phyloP scores from a whole-genome alignment of 2,888 invertebrate genomes.

The Hesperia comma region DNA sequence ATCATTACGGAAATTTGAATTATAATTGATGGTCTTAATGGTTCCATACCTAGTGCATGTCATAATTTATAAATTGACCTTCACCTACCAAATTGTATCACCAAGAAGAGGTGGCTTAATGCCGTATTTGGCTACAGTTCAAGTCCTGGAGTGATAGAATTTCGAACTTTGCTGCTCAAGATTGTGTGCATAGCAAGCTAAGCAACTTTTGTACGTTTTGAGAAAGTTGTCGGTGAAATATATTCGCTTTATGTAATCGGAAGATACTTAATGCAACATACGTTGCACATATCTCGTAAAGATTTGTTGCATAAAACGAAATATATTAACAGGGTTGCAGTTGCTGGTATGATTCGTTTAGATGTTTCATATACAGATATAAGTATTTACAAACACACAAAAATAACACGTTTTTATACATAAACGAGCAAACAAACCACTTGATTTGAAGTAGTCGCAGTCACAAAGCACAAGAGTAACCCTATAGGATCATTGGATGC shows the following conservation, averaged over 20 bases:
- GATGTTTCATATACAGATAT: no score
- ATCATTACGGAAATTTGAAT: background rate
- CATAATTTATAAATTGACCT: constrained; percentile 30
- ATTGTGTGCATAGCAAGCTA: constrained; percentile 1
- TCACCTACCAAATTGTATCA: constrained; percentile 19
- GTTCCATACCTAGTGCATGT: background rate
- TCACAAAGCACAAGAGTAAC: no score
- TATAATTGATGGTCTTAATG: background rate
- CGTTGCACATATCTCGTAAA: background rate
- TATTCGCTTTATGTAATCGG: background rate
- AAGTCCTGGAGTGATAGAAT: constrained; percentile 16
- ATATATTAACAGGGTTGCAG: no score
- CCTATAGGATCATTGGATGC: no score
- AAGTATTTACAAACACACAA: no score
- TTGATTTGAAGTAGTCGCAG: no score
- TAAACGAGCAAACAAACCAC: no score
- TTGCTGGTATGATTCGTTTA: no score
- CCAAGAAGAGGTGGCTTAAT: background rate
- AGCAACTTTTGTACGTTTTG: constrained; percentile 11
- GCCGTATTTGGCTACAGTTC: constrained; percentile 28
- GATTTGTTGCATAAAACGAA: background rate
- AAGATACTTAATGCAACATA: constrained; percentile 13
- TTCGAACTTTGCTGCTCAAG: constrained; percentile 10
- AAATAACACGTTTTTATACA: no score
- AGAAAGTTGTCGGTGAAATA: constrained; percentile 19